phyloP scores from a whole-genome alignment of 2,113 vertebrate species.

The Varanus salvator region DNA sequence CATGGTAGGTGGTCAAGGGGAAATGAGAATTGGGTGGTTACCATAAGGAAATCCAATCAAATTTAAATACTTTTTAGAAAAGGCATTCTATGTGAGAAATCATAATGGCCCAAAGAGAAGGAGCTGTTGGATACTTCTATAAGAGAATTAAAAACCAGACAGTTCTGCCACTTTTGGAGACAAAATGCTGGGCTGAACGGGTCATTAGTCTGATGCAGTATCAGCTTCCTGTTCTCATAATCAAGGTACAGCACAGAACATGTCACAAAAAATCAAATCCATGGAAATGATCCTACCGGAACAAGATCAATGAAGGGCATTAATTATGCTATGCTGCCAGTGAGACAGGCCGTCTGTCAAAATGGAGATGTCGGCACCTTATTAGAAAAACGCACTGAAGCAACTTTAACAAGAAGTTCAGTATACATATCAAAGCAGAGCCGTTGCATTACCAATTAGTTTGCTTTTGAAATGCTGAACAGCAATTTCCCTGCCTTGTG shows the following conservation, averaged over 20 bases:
- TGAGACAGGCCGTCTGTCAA: neutral
- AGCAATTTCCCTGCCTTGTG: slow-evolving; percentile 40
- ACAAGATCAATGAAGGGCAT: neutral
- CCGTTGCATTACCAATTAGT: slow-evolving; percentile 18
- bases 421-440: slow-evolving; percentile 30
- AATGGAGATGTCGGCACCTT: slow-evolving; percentile 27
- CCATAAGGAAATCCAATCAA: neutral
- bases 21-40: neutral
- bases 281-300: neutral
- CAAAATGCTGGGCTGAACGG: neutral
- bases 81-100: neutral
- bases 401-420: slow-evolving; percentile 8
- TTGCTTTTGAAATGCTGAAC: slow-evolving; percentile 48
- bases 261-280: neutral
- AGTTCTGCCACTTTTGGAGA: neutral
- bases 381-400: slow-evolving; percentile 5
- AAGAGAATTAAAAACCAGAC: neutral
- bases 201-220: neutral
- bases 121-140: neutral
- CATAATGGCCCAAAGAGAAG: neutral
- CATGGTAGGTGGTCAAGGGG: neutral
- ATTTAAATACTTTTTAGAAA: neutral
- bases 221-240: neutral
- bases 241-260: neutral
- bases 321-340: neutral